phyloP scores from a whole-genome alignment of 2,113 vertebrate species.

The Sialia sialis region DNA sequence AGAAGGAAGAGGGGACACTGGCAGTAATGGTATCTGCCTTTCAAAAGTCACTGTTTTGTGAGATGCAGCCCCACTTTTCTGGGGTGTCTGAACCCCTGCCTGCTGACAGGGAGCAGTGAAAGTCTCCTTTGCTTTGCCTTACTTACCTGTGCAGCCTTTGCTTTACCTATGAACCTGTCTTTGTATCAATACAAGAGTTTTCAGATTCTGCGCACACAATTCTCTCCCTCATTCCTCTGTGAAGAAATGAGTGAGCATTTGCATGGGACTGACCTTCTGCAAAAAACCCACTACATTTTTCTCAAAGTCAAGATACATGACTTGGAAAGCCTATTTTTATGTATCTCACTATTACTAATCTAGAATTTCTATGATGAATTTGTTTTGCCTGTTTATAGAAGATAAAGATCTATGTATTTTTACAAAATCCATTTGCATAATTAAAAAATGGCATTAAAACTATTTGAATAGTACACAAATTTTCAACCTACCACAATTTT shows the following conservation, averaged over 20 bases:
- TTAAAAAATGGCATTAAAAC: not conserved
- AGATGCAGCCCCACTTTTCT: not conserved
- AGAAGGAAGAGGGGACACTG: accelerated
- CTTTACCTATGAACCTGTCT: not conserved
- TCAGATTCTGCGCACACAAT: accelerated
- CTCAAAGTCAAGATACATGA: not conserved
- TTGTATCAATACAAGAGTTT: not conserved
- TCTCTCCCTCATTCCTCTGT: accelerated
- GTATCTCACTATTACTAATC: not conserved
- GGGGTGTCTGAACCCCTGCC: not conserved
- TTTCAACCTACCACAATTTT: not conserved
- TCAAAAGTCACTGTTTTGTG: accelerated
- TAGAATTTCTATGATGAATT: not conserved
- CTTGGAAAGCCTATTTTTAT: not conserved
- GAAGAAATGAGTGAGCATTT: accelerated
- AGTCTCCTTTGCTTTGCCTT: not conserved
- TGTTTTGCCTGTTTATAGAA: not conserved
- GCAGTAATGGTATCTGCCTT: not conserved
- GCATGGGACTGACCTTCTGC: not conserved
- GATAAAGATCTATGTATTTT: not conserved
- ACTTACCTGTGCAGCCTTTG: accelerated
- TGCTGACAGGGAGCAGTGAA: not conserved
- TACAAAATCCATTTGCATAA: not conserved
- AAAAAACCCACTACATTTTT: not conserved
- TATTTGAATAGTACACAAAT: not conserved